Percentiles rank a stretch among this genome's conserved stretches.
Evolutionary conservation across 2,113 vertebrate species (phyloP).

Genomic region (Taxidea taxus): DNA sequence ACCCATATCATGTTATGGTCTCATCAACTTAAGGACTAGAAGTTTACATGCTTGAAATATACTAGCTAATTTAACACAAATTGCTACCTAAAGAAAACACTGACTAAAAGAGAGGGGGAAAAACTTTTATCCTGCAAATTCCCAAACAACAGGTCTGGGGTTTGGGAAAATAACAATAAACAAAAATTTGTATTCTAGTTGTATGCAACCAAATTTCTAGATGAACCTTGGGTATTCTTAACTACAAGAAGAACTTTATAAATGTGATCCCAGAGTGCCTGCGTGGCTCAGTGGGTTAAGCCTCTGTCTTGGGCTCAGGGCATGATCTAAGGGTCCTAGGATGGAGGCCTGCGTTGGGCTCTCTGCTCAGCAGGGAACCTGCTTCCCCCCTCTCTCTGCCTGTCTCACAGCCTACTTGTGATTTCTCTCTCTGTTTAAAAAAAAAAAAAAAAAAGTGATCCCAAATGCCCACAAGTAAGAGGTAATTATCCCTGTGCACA

Average conservation of each 20-base stretch:
- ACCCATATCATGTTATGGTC: background rate
- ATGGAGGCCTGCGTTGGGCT: too few species aligned
- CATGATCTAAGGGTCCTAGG: too few species aligned
- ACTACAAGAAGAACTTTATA: background rate
- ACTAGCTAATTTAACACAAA: constrained; percentile 34
- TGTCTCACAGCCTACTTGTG: too few species aligned
- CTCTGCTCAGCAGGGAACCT: too few species aligned
- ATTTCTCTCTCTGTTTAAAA: too few species aligned
- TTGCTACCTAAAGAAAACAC: background rate
- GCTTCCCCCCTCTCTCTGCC: too few species aligned
- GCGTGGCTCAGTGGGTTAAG: too few species aligned
- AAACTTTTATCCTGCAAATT: background rate
- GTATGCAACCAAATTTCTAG: background rate
- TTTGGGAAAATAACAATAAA: constrained; percentile 5
- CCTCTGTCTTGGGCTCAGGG: too few species aligned
- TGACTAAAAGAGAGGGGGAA: background rate
- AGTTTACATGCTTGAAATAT: background rate
- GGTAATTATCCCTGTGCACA: background rate
- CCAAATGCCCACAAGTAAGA: background rate
- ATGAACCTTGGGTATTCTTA: background rate
- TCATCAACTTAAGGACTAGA: background rate
- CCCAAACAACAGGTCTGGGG: background rate
- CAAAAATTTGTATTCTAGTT: background rate
- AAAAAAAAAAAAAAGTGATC: background rate
- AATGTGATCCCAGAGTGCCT: background rate